Base-by-base conservation (phyloP, 2,113 vertebrate genomes). In the Pseudorectes ferrugineus region DNA sequence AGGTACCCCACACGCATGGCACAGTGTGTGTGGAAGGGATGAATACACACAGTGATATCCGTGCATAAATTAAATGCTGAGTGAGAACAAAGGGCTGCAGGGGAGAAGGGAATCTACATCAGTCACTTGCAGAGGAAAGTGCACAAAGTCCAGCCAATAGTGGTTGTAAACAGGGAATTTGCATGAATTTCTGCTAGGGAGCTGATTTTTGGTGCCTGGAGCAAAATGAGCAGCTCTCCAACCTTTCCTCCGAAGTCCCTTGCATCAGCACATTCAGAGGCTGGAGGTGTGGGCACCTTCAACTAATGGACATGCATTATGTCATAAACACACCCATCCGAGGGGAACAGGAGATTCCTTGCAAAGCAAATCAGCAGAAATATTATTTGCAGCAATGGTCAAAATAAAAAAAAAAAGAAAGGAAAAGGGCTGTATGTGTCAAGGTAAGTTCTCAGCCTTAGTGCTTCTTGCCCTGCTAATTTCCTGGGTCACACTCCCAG, bases 1-100 rank as follows among this genome's bases (percentile, higher is more conserved):
- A 14, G 14, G 22, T 22, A n/a, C 23, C 33, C 11, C 38, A 18
- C 29, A 12, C 0, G 0, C 23, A 6, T 21, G 20, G 20, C 46
- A 19, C 28, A 2, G 51, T 0, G 1, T 28, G 17, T 16, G 26
- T 3, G 33, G 17, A 54, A 72, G 43, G 38, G 43, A 42, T 54
- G 62, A 75, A 42, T 16, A 35, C 20, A 36, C 26, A 20, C 8
- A 25, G 8, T 12, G n/a, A 55, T 8, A 23, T 1, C 6, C 8
- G 4, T 3, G 10, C 28, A 31, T 2, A 35, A 40, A 83, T 36
- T 28, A 78, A 42, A 51, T 28, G 31, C 45, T 81, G 25, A 73
- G 10, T 15, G 38, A 71, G 36, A 78, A 52, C 18, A 35, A 71
- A 80, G 52, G 51, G 20, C 49, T 81, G 61, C 61, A 86, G 55